Conservation (phyloP, 2,797 vertebrate genomes). For the Cossypha heuglini region DNA sequence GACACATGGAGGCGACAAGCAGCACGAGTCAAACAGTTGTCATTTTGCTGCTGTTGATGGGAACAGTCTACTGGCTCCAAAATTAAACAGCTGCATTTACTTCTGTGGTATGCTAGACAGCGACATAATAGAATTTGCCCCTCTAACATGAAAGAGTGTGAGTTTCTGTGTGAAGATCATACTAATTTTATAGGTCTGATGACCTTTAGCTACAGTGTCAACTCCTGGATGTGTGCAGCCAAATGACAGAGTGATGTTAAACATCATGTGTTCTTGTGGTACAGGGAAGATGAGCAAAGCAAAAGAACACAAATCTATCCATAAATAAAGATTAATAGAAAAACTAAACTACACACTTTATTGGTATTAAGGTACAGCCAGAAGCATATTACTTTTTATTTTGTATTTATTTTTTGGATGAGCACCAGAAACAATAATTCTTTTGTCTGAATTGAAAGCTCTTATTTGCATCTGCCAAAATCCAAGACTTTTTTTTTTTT, state of each 20-base stretch:
- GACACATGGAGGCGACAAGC: neutral
- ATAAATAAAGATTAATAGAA: neutral
- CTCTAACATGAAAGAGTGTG: neutral
- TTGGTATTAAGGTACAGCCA: neutral
- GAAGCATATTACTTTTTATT: neutral
- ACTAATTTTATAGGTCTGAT: neutral
- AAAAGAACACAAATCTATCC: neutral
- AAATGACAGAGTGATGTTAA: neutral
- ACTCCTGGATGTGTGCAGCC: neutral
- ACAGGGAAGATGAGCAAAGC: neutral
- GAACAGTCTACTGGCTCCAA: neutral
- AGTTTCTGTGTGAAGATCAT: neutral
- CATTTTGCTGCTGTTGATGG: neutral
- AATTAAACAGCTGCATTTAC: constrained; percentile 8
- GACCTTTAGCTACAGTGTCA: neutral
- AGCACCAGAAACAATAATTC: constrained; percentile 22
- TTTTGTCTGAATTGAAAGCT: constrained; percentile 26
- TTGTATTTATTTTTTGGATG: neutral
- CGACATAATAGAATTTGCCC: neutral
- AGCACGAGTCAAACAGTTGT: neutral
- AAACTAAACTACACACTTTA: neutral
- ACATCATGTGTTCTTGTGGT: neutral
- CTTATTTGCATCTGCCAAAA: constrained; percentile 26
- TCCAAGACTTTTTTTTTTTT: neutral
- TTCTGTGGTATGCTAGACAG: neutral